Evolutionary conservation across 2,113 vertebrate species (phyloP).

Genomic region (Embiotoca jacksoni): DNA sequence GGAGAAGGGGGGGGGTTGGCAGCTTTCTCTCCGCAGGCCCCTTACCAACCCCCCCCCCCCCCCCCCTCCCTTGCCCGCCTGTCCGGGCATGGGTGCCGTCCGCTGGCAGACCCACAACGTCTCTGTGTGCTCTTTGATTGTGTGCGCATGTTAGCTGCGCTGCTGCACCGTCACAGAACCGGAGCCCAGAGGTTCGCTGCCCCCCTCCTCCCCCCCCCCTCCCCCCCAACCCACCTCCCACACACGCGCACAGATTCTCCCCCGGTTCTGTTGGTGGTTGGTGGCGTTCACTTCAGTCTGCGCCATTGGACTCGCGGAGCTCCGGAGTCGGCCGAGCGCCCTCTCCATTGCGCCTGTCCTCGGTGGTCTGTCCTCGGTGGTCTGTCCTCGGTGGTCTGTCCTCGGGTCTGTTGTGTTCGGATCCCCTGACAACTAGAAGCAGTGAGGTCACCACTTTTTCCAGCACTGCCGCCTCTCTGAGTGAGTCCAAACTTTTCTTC

Average conservation of each 20-base stretch:
- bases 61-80: constrained; percentile 35
- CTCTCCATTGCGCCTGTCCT: constrained; percentile 73
- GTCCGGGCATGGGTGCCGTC: constrained; percentile 61
- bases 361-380: constrained; percentile 81
- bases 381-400: constrained; percentile 82
- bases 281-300: constrained; percentile 22
- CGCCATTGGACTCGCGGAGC: constrained; percentile 57
- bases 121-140: constrained; percentile 43
- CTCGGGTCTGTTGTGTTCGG: constrained; percentile 84
- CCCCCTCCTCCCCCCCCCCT: too few species aligned
- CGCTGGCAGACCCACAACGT: constrained; percentile 50
- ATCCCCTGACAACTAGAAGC: constrained; percentile 82
- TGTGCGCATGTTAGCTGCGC: constrained; percentile 35
- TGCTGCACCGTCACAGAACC: constrained; percentile 40
- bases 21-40: constrained; percentile 60
- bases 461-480: constrained; percentile 57
- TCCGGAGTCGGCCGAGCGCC: constrained; percentile 39
- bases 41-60: constrained; percentile 30
- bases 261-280: constrained; percentile 26
- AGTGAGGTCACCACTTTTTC: constrained; percentile 71
- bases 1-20: constrained; percentile 62
- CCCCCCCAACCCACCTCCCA: not conserved
- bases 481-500: constrained; percentile 72
- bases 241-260: constrained; percentile 9
- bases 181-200: constrained; percentile 25